These are phyloP conservation scores for Mallotus villosus DNA, from an alignment of 2,797 vertebrate genomes.

Conservation along the genomic window DNA sequence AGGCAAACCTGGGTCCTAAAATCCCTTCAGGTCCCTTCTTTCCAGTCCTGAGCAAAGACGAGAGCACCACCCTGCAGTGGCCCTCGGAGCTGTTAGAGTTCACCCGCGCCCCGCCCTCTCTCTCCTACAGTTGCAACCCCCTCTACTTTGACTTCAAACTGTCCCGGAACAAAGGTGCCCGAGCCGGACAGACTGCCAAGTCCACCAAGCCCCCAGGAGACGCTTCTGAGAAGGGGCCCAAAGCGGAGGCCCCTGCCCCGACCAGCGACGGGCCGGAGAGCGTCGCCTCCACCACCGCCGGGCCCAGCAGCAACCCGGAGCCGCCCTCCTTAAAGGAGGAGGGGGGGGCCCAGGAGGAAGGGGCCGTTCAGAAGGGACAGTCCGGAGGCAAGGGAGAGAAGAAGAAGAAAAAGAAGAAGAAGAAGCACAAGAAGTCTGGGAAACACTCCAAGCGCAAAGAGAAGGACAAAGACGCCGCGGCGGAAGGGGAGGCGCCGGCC, in stretches of 20 bases:
- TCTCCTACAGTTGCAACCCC: constrained; percentile 98
- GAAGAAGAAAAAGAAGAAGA: constrained; percentile 96
- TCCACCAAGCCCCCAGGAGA: constrained; percentile 56
- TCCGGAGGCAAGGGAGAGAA: constrained; percentile 70
- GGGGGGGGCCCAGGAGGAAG: constrained; percentile 53
- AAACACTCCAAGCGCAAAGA: constrained; percentile 86
- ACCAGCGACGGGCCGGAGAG: constrained; percentile 49
- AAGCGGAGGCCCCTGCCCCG: constrained; percentile 55
- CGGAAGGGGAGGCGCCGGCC: constrained; percentile 74
- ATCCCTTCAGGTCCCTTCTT: constrained; percentile 90
- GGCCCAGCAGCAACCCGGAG: constrained; percentile 65
- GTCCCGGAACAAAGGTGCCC: constrained; percentile 86
- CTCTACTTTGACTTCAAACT: constrained; percentile 98
- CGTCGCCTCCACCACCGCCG: constrained; percentile 43
- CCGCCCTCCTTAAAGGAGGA: constrained; percentile 49
- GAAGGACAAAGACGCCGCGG: constrained; percentile 75
- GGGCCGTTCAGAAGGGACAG: constrained; percentile 63
- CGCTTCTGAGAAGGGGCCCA: constrained; percentile 62
- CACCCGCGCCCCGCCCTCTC: constrained; percentile 88
- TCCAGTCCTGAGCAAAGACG: constrained; percentile 94
- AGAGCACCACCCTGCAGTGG: constrained; percentile 97
- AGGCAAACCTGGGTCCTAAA: constrained; percentile 80
- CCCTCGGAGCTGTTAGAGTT: constrained; percentile 98
- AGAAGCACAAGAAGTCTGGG: constrained; percentile 95
- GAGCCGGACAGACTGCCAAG: constrained; percentile 63